Conservation (phyloP, 2,797 vertebrate genomes). For the Mormyrus proboscirostris region DNA sequence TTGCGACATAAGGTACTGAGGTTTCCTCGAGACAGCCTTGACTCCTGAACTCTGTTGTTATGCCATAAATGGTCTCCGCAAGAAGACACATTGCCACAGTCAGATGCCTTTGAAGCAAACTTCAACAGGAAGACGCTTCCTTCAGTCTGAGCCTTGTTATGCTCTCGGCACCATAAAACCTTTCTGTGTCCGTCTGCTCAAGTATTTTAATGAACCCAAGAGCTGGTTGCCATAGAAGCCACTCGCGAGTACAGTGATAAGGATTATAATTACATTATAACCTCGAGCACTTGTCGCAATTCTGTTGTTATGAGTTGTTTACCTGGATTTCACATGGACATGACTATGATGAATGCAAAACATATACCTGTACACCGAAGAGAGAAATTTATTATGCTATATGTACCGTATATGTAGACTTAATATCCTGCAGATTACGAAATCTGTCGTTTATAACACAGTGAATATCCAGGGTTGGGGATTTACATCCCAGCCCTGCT, state of each 20-base stretch:
- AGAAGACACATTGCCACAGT: not conserved
- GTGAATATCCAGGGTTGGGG: not conserved
- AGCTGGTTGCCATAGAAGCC: slow-evolving; percentile 34
- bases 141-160: not conserved
- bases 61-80: not conserved
- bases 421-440: not conserved
- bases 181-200: slow-evolving; percentile 21
- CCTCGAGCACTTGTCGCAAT: not conserved
- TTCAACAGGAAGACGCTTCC: not conserved
- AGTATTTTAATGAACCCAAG: slow-evolving; percentile 27
- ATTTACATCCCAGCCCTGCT: not conserved
- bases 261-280: slow-evolving; percentile 26
- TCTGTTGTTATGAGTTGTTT: slow-evolving; percentile 6
- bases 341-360: not conserved
- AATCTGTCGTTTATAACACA: not conserved
- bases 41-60: not conserved
- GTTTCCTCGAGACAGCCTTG: not conserved
- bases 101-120: not conserved
- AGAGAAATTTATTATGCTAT: not conserved
- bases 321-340: not conserved
- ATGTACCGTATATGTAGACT: not conserved
- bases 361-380: not conserved
- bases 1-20: not conserved
- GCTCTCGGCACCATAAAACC: slow-evolving; percentile 14
- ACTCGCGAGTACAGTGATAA: slow-evolving; percentile 14